phyloP scores from a whole-genome alignment of 1,140 invertebrate species.

The Drosophila repletoides region DNA sequence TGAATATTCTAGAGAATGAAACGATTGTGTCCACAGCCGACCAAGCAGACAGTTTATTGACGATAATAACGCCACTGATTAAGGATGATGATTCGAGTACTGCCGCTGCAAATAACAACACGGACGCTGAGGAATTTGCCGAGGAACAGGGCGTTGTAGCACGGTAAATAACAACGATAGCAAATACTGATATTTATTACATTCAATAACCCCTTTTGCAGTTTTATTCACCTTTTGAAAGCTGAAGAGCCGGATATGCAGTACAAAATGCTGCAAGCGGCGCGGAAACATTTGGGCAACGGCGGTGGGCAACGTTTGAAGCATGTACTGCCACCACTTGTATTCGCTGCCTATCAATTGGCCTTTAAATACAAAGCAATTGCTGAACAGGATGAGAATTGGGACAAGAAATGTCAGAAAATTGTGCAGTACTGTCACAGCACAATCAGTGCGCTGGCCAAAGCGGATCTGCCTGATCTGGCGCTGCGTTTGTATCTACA shows the following conservation, averaged over 20 bases:
- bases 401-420: constrained; percentile 99
- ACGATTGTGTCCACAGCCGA: constrained; percentile 94
- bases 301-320: constrained; percentile 94
- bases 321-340: constrained; percentile 96
- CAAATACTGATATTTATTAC: not conserved
- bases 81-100: constrained; percentile 90
- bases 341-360: constrained; percentile 96
- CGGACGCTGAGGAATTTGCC: constrained; percentile 96
- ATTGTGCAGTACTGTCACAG: constrained; percentile 99
- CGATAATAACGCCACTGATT: constrained; percentile 92
- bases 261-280: constrained; percentile 94
- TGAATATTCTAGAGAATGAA: constrained; percentile 85
- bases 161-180: constrained; percentile 34
- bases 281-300: constrained; percentile 93
- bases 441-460: constrained; percentile 95
- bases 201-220: constrained; percentile 50
- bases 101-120: constrained; percentile 71
- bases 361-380: constrained; percentile 91
- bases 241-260: constrained; percentile 95
- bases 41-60: constrained; percentile 90
- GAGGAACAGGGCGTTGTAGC: constrained; percentile 97
- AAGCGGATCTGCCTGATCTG: constrained; percentile 96
- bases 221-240: constrained; percentile 95
- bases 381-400: constrained; percentile 95
- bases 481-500: constrained; percentile 96